Percentiles rank a stretch among this genome's conserved stretches.
These are phyloP conservation scores for Drosophila mauritiana DNA, from an alignment of 1,140 invertebrate species.

Conservation along the genomic window DNA sequence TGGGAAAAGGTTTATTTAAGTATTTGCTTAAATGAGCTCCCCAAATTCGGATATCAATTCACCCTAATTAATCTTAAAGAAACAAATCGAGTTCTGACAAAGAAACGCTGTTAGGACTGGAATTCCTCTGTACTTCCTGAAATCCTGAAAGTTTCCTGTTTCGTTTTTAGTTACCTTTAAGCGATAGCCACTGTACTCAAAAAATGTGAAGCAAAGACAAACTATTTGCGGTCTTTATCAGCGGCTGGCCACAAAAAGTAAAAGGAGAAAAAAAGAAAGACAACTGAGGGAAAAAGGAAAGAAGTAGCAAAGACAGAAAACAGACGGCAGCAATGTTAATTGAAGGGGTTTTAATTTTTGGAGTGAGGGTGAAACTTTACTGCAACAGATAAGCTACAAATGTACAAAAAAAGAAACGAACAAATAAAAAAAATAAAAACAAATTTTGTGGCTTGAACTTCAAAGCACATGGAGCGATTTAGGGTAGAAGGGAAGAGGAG, in stretches of 20 bases:
- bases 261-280: constrained; percentile 17
- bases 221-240: constrained; percentile 52
- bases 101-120: background rate
- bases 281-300: constrained; percentile 1
- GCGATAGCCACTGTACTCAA: constrained; percentile 7
- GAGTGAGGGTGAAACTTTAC: constrained; percentile 7
- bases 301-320: constrained; percentile 24
- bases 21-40: no score
- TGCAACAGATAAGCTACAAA: constrained; percentile 66
- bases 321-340: constrained; percentile 47
- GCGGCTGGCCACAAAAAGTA: constrained; percentile 17
- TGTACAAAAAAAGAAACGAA: constrained; percentile 47
- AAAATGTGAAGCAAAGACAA: constrained; percentile 19
- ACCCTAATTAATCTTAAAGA: background rate
- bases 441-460: constrained; percentile 77
- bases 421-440: constrained; percentile 29
- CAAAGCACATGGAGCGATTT: constrained; percentile 55
- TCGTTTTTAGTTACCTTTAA: background rate
- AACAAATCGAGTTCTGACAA: background rate
- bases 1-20: no score
- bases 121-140: background rate
- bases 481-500: constrained; percentile 10
- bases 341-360: constrained; percentile 13
- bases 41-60: no score
- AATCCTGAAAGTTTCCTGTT: background rate